Conservation (phyloP, 2,113 vertebrate genomes). For the Sceloporus undulatus region DNA sequence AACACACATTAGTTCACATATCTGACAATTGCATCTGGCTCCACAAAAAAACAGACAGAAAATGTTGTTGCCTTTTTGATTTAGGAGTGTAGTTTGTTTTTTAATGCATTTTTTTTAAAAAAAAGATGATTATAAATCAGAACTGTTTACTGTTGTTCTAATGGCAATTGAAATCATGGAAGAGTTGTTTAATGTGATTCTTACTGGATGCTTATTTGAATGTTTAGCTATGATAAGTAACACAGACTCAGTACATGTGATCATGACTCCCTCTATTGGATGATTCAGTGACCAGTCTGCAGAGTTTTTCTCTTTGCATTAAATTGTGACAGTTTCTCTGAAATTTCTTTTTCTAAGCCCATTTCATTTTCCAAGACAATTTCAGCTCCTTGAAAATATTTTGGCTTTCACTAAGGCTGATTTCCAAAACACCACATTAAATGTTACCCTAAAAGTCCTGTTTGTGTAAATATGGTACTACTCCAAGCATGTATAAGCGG, state of each 20-base stretch:
- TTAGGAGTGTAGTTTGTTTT: not conserved
- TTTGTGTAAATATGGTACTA: not conserved
- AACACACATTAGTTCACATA: not conserved
- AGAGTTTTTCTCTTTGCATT: constrained; percentile 6
- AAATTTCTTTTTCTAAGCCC: not conserved
- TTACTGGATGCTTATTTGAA: constrained; percentile 11
- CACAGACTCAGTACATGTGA: constrained; percentile 28
- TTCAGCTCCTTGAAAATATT: not conserved
- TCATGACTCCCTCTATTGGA: constrained; percentile 61
- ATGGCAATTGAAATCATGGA: not conserved
- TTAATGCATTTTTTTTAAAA: not conserved
- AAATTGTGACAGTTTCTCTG: not conserved
- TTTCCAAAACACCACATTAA: not conserved
- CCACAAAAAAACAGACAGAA: not conserved
- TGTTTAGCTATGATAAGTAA: constrained; percentile 10
- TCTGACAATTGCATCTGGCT: constrained; percentile 14
- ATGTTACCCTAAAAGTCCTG: too few species aligned
- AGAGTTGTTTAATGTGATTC: constrained; percentile 5
- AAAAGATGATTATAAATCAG: constrained; percentile 9
- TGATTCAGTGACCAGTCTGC: not conserved
- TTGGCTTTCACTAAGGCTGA: not conserved
- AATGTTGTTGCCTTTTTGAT: constrained; percentile 15
- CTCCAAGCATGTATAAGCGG: not conserved
- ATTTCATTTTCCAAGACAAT: not conserved
- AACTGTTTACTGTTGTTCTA: not conserved